Conservation (phyloP, 2,888 invertebrate species). For the Galerucella calmariensis region DNA sequence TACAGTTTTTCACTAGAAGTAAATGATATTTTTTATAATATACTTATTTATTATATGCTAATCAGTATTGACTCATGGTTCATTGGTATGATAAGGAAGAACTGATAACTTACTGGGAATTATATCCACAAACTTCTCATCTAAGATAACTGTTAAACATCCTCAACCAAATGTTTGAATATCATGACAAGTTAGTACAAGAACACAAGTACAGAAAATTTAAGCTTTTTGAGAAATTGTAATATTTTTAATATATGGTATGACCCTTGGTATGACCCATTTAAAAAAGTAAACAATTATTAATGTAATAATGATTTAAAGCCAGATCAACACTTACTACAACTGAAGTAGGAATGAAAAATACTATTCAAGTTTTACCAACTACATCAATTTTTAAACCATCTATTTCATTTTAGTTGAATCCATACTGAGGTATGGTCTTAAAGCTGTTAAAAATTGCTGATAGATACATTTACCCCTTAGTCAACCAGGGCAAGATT, state of each 20-base stretch:
- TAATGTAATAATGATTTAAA: too few species aligned
- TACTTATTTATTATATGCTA: neutral
- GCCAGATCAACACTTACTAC: too few species aligned
- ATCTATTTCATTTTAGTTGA: too few species aligned
- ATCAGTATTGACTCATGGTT: conserved; percentile 4
- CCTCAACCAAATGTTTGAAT: neutral
- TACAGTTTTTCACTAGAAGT: neutral
- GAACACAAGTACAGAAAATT: too few species aligned
- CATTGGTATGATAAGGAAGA: neutral
- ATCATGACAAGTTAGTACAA: neutral
- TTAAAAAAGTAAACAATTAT: neutral
- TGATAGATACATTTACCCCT: too few species aligned
- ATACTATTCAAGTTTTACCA: too few species aligned
- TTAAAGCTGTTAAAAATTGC: too few species aligned
- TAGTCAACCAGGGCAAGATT: too few species aligned
- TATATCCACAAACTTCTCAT: neutral
- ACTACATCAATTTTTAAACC: too few species aligned
- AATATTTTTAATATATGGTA: neutral
- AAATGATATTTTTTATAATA: neutral
- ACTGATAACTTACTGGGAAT: conserved; percentile 1
- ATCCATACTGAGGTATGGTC: too few species aligned
- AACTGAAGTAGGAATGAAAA: too few species aligned
- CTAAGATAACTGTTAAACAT: neutral
- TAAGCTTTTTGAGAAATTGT: neutral
- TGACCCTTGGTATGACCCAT: neutral